These are phyloP conservation scores for Apodemia hepburni DNA, from an alignment of 2,888 invertebrate genomes.

Conservation along the genomic window DNA sequence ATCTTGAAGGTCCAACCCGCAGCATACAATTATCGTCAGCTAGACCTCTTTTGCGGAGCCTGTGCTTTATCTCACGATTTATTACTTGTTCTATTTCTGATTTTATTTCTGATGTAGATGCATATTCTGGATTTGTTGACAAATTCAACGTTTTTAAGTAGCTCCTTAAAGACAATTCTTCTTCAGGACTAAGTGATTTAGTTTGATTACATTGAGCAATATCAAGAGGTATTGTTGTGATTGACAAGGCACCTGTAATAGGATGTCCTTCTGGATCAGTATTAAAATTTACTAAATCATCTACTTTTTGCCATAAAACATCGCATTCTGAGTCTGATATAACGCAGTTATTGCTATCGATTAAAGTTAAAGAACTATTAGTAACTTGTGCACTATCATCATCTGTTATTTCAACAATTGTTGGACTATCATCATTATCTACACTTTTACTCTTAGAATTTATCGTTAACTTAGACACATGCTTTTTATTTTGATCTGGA, in stretches of 20 bases:
- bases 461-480: conserved; percentile 51
- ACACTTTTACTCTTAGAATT: conserved; percentile 70
- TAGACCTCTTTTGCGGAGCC: conserved; percentile 60
- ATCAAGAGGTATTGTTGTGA: conserved; percentile 63
- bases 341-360: conserved; percentile 72
- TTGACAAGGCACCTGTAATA: conserved; percentile 56
- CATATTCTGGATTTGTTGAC: conserved; percentile 66
- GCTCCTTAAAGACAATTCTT: conserved; percentile 75
- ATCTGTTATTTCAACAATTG: conserved; percentile 65
- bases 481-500: conserved; percentile 54
- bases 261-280: conserved; percentile 41
- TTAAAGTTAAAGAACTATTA: conserved; percentile 49
- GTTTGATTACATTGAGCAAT: conserved; percentile 60
- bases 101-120: conserved; percentile 58
- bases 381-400: conserved; percentile 43
- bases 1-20: conserved; percentile 82
- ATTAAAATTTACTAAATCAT: conserved; percentile 51
- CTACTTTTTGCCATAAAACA: conserved; percentile 78
- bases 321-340: conserved; percentile 84
- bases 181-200: conserved; percentile 74
- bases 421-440: conserved; percentile 66
- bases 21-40: conserved; percentile 55
- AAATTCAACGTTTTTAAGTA: conserved; percentile 80
- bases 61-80: conserved; percentile 63
- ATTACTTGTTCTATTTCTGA: conserved; percentile 67